phyloP scores from a whole-genome alignment of 1,140 invertebrate genomes.

The Eubasilissa regina region DNA sequence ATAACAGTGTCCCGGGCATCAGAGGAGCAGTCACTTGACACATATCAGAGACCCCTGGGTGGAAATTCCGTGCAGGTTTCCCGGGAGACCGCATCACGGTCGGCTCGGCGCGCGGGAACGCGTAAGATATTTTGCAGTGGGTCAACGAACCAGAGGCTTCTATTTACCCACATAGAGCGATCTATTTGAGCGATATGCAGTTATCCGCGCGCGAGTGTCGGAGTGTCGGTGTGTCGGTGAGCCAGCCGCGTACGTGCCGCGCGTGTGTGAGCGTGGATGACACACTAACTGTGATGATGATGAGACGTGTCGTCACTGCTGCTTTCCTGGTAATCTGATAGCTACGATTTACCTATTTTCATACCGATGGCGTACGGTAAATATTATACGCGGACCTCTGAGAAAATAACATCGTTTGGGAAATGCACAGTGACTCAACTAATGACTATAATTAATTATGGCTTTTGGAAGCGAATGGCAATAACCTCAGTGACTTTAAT shows the following conservation, averaged over 20 bases:
- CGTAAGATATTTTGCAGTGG: conserved; percentile 45
- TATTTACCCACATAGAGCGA: conserved; percentile 48
- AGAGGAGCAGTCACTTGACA: neutral
- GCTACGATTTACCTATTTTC: conserved; percentile 39
- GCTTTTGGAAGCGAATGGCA: too few relatives aligned
- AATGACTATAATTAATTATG: too few relatives aligned
- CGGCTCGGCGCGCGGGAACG: conserved; percentile 32
- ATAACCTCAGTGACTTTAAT: too few relatives aligned
- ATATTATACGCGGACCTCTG: neutral
- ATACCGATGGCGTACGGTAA: conserved; percentile 32
- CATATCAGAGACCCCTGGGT: neutral
- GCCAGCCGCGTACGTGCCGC: neutral
- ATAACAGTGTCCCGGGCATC: too few relatives aligned
- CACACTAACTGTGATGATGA: conserved; percentile 48
- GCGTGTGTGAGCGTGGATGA: conserved; percentile 30
- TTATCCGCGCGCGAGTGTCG: conserved; percentile 38
- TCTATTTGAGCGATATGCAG: conserved; percentile 52
- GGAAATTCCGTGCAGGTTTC: conserved; percentile 3
- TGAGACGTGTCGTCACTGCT: conserved; percentile 46
- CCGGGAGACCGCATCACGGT: conserved; percentile 29
- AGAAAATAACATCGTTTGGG: too few relatives aligned
- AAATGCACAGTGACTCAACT: too few relatives aligned
- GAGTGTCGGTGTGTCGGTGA: neutral
- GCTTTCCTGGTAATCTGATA: conserved; percentile 52
- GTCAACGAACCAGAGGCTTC: conserved; percentile 53